Evolutionary conservation across 2,888 invertebrate genomes (phyloP).

Genomic region (Lamellibrachia satsuma): DNA sequence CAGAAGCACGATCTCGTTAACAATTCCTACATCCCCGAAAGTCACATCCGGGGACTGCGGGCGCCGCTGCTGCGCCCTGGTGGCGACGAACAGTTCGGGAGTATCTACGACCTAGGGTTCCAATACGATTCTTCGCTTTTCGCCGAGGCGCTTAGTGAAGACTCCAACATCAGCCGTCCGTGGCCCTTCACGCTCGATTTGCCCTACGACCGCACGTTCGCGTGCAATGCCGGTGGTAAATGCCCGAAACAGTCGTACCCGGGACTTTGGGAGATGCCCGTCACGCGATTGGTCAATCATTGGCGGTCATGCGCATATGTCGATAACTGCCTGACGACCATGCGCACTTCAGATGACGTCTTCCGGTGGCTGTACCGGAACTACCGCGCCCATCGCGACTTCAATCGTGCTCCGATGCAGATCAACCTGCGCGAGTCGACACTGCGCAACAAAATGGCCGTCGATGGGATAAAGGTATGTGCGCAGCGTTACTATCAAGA

Average conservation of each 20-base stretch:
- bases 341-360: not conserved
- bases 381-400: not conserved
- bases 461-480: not conserved
- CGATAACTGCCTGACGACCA: constrained; percentile 18
- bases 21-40: not conserved
- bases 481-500: not conserved
- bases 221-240: not conserved
- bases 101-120: not conserved
- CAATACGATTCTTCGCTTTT: not conserved
- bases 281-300: not conserved
- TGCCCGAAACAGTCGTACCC: constrained; percentile 18
- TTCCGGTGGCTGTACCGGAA: constrained; percentile 20
- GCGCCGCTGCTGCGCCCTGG: not conserved
- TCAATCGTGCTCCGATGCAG: constrained; percentile 6
- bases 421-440: constrained; percentile 18
- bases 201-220: not conserved
- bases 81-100: not conserved
- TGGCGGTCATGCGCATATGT: not conserved
- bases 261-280: constrained; percentile 14
- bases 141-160: not conserved
- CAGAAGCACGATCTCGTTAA: not conserved
- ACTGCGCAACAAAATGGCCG: constrained; percentile 17
- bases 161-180: not conserved
- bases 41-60: not conserved
- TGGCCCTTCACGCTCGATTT: not conserved